A percentile compares a stretch with the other conserved stretches of the same genome.
Evolutionary conservation across 2,797 vertebrate species (phyloP).

Genomic region (Halcyon badia): DNA sequence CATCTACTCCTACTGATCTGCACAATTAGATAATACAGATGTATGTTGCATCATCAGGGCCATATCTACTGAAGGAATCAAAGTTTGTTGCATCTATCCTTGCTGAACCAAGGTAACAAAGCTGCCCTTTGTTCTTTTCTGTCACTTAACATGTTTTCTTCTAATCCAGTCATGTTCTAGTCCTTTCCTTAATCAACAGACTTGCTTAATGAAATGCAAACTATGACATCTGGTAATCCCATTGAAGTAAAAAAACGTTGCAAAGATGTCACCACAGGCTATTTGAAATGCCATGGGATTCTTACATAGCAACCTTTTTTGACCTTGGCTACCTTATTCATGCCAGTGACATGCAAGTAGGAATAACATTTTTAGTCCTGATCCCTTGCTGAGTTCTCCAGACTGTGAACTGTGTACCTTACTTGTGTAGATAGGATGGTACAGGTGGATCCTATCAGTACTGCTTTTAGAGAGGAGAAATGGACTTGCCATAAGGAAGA

Average conservation of each 20-base stretch:
- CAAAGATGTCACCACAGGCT: neutral
- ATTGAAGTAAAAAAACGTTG: neutral
- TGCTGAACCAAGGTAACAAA: neutral
- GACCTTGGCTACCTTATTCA: neutral
- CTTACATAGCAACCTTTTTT: neutral
- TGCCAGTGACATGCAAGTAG: neutral
- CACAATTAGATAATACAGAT: neutral
- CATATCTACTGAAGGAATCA: neutral
- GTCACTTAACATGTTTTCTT: neutral
- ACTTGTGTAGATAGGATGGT: neutral
- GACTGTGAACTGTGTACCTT: neutral
- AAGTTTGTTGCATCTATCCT: neutral
- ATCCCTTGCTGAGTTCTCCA: neutral
- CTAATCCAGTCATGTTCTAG: neutral
- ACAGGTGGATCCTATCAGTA: neutral
- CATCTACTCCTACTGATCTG: neutral
- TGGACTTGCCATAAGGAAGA: neutral
- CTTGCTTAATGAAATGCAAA: neutral
- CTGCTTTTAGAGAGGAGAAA: neutral
- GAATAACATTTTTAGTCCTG: neutral
- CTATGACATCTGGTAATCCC: neutral
- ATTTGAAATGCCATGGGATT: neutral
- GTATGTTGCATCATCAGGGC: neutral
- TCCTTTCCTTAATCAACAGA: neutral
- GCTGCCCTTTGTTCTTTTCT: neutral